phyloP scores from a whole-genome alignment of 30 jellyfish, hydroid and myxozoan genomes.

The Morbakka virulenta region DNA sequence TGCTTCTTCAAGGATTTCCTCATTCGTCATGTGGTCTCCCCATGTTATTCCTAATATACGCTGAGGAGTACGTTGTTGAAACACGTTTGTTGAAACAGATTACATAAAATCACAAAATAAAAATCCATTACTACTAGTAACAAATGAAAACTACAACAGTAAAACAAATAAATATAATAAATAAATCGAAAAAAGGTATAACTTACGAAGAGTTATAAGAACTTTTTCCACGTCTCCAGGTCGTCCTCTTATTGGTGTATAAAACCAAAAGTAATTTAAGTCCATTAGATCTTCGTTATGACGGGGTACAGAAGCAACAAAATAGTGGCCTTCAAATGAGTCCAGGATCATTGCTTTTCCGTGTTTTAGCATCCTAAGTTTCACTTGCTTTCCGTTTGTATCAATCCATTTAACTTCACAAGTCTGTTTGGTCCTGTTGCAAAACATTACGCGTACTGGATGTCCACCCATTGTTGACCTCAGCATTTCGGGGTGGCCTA shows the following conservation, averaged over 20 bases:
- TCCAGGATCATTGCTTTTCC: constrained; percentile 30
- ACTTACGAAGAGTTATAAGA: constrained; percentile 40
- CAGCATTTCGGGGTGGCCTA: background rate
- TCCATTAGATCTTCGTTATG: background rate
- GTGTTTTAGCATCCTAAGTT: constrained; percentile 13
- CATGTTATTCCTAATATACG: no score
- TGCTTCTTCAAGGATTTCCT: no score
- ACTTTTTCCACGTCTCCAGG: constrained; percentile 31
- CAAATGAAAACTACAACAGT: no score
- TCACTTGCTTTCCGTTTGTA: background rate
- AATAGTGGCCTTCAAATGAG: constrained; percentile 43
- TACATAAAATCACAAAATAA: no score
- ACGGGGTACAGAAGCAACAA: constrained; percentile 17
- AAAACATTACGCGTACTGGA: constrained; percentile 31
- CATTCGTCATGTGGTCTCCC: no score
- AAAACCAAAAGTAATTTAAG: constrained; percentile 7
- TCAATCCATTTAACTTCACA: constrained; percentile 37
- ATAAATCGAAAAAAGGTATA: background rate
- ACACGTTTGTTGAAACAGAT: no score
- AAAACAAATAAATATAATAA: background rate
- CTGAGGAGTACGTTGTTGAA: no score
- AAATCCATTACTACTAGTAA: no score
- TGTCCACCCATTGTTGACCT: constrained; percentile 29
- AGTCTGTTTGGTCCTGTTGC: constrained; percentile 5
- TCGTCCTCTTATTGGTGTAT: background rate